Evolutionary conservation across 1,140 invertebrate species (phyloP).

Genomic region (Melanaphis sacchari): DNA sequence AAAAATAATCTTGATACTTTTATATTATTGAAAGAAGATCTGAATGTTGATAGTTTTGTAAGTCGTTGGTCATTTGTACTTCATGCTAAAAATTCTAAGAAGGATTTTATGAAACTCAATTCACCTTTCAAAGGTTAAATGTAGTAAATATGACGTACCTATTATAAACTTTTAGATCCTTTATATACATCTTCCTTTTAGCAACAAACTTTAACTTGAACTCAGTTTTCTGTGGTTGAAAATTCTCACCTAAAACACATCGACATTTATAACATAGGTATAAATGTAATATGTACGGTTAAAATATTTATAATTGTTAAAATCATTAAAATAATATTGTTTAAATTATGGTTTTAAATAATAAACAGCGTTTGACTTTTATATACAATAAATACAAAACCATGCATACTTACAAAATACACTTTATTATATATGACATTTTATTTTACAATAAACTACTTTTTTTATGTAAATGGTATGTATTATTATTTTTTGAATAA

Average conservation of each 20-base stretch:
- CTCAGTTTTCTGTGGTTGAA: background rate
- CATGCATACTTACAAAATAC: background rate
- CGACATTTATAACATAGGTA: background rate
- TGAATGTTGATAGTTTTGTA: background rate
- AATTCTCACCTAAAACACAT: background rate
- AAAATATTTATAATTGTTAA: background rate
- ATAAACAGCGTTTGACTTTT: background rate
- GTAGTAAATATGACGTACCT: background rate
- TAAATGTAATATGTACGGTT: background rate
- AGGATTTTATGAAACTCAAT: background rate
- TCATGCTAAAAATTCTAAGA: background rate
- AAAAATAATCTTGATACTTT: background rate
- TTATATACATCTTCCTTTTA: background rate
- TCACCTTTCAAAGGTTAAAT: background rate
- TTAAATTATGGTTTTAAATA: background rate
- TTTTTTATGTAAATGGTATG: too few relatives aligned
- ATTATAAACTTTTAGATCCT: background rate
- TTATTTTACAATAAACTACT: too few relatives aligned
- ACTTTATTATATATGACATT: too few relatives aligned
- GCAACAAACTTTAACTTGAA: background rate
- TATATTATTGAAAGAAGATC: background rate
- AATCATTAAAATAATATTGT: background rate
- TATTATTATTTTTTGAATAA: too few relatives aligned
- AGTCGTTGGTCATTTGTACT: background rate
- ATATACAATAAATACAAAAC: background rate